Evolutionary conservation across 2,797 vertebrate species (phyloP).

Genomic region (Iguana delicatissima): DNA sequence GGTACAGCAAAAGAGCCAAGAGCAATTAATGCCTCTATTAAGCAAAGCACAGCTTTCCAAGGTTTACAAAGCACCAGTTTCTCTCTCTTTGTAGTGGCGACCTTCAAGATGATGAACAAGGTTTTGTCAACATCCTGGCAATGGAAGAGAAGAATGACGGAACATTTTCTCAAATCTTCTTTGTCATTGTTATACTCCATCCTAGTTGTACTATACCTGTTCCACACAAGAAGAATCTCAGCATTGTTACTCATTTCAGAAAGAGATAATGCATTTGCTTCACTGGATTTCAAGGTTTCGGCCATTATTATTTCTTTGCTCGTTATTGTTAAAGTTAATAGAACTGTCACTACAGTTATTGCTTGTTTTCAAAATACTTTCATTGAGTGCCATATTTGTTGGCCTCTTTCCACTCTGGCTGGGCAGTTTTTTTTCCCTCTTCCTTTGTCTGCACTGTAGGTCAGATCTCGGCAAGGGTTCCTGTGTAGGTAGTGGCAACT

Average conservation of each 20-base stretch:
- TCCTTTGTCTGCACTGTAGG: background rate
- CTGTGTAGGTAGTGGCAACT: too few relatives aligned
- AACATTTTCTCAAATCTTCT: background rate
- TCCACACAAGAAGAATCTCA: background rate
- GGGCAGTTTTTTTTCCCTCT: background rate
- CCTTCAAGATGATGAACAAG: conserved; percentile 12
- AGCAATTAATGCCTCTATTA: conserved; percentile 38
- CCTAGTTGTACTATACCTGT: background rate
- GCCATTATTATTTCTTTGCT: background rate
- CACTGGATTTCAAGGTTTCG: background rate
- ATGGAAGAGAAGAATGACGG: background rate
- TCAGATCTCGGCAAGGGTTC: too few relatives aligned
- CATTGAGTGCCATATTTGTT: background rate
- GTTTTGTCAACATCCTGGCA: conserved; percentile 26
- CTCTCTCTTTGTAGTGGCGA: background rate
- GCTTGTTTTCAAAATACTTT: background rate
- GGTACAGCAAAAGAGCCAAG: conserved; percentile 1
- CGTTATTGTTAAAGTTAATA: background rate
- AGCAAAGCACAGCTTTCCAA: conserved; percentile 13
- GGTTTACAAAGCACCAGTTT: background rate
- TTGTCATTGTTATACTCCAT: background rate
- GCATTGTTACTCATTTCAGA: background rate
- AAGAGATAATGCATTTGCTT: background rate
- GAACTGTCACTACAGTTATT: background rate
- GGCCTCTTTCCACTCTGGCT: background rate